These are phyloP conservation scores for Stichopus horrens DNA, from an alignment of 53 echinoderm and acorn worm genomes.

Conservation along the genomic window DNA sequence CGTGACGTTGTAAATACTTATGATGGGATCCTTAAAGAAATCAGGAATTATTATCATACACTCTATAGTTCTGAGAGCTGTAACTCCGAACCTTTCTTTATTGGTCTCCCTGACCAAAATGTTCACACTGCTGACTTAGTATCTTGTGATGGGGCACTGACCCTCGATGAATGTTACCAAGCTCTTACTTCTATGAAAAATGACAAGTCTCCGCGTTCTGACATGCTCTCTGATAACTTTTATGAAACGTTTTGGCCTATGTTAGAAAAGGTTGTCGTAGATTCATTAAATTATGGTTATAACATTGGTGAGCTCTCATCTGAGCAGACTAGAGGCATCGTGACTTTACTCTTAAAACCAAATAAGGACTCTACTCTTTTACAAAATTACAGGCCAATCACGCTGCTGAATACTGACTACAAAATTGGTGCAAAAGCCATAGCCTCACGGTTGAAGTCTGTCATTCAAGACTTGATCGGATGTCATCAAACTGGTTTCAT, in stretches of 20 bases:
- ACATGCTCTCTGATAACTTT: not conserved
- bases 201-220: not conserved
- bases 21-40: not conserved
- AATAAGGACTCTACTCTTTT: not conserved
- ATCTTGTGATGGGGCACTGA: not conserved
- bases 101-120: not conserved
- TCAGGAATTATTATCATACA: not conserved
- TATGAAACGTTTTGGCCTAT: not conserved
- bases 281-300: not conserved
- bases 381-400: not conserved
- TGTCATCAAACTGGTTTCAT: not conserved
- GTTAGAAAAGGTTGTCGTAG: not conserved
- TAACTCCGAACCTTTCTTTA: not conserved
- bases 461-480: too few species aligned
- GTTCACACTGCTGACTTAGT: too few species aligned
- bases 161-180: not conserved
- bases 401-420: not conserved
- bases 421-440: slow-evolving; percentile 16
- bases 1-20: not conserved
- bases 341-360: not conserved
- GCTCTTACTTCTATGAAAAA: not conserved
- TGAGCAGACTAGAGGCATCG: not conserved
- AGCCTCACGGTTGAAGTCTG: too few species aligned
- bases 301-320: not conserved
- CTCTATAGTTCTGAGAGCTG: not conserved